Percentiles rank a stretch among this genome's conserved stretches.
These are phyloP conservation scores for Eleginops maclovinus DNA, from an alignment of 2,113 vertebrate genomes.

Conservation along the genomic window DNA sequence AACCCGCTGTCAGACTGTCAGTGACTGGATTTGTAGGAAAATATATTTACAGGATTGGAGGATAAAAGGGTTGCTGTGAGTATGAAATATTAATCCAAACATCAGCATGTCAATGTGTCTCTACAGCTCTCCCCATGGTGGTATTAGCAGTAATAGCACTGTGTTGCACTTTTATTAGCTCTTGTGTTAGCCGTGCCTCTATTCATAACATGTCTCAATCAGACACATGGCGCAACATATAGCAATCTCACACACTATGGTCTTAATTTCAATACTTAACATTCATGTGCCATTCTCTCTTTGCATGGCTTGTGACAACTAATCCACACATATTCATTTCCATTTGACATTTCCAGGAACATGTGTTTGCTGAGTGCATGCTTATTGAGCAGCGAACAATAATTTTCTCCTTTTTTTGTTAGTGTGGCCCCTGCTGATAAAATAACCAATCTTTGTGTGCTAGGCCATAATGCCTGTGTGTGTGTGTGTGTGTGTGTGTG, in stretches of 20 bases:
- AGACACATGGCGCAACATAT: constrained; percentile 42
- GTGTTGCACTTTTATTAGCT: constrained; percentile 34
- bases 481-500: background rate
- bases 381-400: constrained; percentile 29
- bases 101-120: constrained; percentile 20
- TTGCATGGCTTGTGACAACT: constrained; percentile 6
- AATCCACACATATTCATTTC: constrained; percentile 41
- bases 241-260: constrained; percentile 13
- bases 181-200: constrained; percentile 32
- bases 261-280: constrained; percentile 6
- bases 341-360: constrained; percentile 52
- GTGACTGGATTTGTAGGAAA: constrained; percentile 4
- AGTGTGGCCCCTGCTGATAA: constrained; percentile 27
- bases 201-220: constrained; percentile 42
- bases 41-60: constrained; percentile 5
- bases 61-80: constrained; percentile 32
- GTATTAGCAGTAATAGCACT: constrained; percentile 39
- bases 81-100: constrained; percentile 32
- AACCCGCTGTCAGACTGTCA: background rate
- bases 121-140: constrained; percentile 31
- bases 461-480: background rate
- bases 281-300: background rate
- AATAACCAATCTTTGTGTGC: constrained; percentile 23
- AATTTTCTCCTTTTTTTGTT: constrained; percentile 40
- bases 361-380: constrained; percentile 27